Conservation (phyloP, 2,113 vertebrate genomes). For the Chaetodon auriga region DNA sequence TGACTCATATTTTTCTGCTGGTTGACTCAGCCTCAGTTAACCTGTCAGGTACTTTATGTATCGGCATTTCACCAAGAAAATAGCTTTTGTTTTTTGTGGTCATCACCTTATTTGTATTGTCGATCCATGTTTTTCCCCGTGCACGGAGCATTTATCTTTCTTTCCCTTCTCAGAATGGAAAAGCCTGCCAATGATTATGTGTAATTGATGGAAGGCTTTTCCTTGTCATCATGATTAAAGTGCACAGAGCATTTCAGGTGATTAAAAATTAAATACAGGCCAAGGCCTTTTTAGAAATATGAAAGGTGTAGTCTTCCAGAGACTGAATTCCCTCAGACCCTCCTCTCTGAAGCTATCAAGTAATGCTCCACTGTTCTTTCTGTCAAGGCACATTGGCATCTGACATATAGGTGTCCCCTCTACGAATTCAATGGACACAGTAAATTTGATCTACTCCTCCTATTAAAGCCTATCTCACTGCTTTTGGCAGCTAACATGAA, state of each 20-base stretch:
- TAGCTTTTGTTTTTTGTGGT: neutral
- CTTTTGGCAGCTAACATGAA: slow-evolving; percentile 40
- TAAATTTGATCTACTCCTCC: slow-evolving; percentile 38
- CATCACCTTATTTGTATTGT: neutral
- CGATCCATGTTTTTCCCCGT: neutral
- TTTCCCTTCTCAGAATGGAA: neutral
- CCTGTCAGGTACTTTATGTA: neutral
- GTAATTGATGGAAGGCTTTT: slow-evolving; percentile 28
- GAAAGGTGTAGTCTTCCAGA: slow-evolving; percentile 28
- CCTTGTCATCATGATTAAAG: slow-evolving; percentile 42
- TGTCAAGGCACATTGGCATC: slow-evolving; percentile 23
- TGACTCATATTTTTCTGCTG: neutral
- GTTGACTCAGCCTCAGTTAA: neutral
- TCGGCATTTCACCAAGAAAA: neutral
- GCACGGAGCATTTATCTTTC: neutral
- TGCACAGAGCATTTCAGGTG: slow-evolving; percentile 32
- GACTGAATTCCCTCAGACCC: slow-evolving; percentile 10
- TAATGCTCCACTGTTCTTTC: neutral
- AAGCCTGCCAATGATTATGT: slow-evolving; percentile 9
- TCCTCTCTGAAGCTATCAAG: slow-evolving; percentile 19
- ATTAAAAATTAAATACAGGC: slow-evolving; percentile 42
- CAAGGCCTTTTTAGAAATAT: slow-evolving; percentile 44
- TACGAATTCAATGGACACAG: slow-evolving; percentile 26
- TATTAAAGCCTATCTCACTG: slow-evolving; percentile 28
- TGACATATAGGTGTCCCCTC: slow-evolving; percentile 27